phyloP scores from a whole-genome alignment of 2,888 invertebrate species.

The Operophtera brumata region DNA sequence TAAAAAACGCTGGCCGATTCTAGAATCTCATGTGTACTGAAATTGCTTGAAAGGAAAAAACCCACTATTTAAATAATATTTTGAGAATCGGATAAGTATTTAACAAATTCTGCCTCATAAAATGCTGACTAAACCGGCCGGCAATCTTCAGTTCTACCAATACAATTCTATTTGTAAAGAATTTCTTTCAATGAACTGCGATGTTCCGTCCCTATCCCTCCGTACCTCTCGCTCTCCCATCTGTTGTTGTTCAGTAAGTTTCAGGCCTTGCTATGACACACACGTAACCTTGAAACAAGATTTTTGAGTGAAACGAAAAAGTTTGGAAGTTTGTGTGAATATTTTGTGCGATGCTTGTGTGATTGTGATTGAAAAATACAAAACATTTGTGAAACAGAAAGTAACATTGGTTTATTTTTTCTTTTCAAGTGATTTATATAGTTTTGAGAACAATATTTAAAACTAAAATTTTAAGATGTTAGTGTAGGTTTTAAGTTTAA shows the following conservation, averaged over 20 bases:
- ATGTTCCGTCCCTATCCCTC: slow-evolving; percentile 5
- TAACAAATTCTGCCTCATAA: neutral
- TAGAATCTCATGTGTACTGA: too few relatives aligned
- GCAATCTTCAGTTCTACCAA: neutral
- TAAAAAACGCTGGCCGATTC: too few relatives aligned
- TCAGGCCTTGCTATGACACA: slow-evolving; percentile 32
- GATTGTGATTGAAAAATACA: slow-evolving; percentile 2
- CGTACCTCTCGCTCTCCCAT: slow-evolving; percentile 28
- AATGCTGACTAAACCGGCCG: neutral
- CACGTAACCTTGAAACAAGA: slow-evolving; percentile 35
- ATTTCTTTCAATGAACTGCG: slow-evolving; percentile 17
- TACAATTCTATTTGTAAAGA: neutral
- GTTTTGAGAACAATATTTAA: neutral
- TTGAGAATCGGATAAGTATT: too few relatives aligned
- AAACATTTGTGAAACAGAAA: too few relatives aligned
- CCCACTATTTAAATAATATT: too few relatives aligned
- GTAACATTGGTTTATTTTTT: neutral
- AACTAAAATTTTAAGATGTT: neutral
- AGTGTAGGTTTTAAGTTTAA: neutral
- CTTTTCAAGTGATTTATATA: neutral
- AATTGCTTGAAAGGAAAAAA: too few relatives aligned
- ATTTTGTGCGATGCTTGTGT: slow-evolving; percentile 1
- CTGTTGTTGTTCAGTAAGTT: slow-evolving; percentile 42
- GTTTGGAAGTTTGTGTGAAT: slow-evolving; percentile 13
- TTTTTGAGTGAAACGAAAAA: slow-evolving; percentile 27